Percentiles rank a stretch among this genome's conserved stretches.
Evolutionary conservation across 2,888 invertebrate species (phyloP).

Genomic region (Pollenia angustigena): DNA sequence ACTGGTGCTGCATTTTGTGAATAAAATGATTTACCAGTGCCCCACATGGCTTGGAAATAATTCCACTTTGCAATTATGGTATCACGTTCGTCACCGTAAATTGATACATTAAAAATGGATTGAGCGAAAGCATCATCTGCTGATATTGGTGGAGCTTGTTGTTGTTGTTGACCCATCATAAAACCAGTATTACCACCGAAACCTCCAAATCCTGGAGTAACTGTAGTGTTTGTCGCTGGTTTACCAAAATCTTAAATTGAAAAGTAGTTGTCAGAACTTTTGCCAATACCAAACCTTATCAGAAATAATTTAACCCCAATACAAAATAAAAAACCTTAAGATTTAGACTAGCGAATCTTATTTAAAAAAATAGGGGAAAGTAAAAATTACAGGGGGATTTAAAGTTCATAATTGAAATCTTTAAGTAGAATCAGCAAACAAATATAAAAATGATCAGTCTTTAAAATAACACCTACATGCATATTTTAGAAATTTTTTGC

Average conservation of each 20-base stretch:
- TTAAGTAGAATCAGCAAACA: too few relatives aligned
- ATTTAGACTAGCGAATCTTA: too few relatives aligned
- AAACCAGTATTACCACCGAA: slow-evolving; percentile 85
- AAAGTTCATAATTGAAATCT: too few relatives aligned
- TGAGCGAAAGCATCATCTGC: slow-evolving; percentile 89
- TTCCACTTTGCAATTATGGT: slow-evolving; percentile 97
- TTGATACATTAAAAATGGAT: slow-evolving; percentile 90
- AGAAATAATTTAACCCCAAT: too few relatives aligned
- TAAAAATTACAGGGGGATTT: too few relatives aligned
- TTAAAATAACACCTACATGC: too few relatives aligned
- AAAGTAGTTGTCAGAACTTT: background rate
- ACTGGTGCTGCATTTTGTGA: slow-evolving; percentile 89
- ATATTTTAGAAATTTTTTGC: too few relatives aligned
- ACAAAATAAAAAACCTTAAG: too few relatives aligned
- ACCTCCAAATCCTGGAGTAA: slow-evolving; percentile 85
- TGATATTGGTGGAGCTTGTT: slow-evolving; percentile 85
- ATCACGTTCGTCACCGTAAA: slow-evolving; percentile 98
- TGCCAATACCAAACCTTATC: too few relatives aligned
- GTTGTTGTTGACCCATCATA: slow-evolving; percentile 84
- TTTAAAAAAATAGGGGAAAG: too few relatives aligned
- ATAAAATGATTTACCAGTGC: slow-evolving; percentile 90
- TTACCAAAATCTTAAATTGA: slow-evolving; percentile 81
- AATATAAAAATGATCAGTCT: too few relatives aligned
- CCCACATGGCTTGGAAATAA: slow-evolving; percentile 90
- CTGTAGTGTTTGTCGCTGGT: slow-evolving; percentile 80